phyloP scores from a whole-genome alignment of 2,888 invertebrate genomes.

The Enchytraeus crypticus region DNA sequence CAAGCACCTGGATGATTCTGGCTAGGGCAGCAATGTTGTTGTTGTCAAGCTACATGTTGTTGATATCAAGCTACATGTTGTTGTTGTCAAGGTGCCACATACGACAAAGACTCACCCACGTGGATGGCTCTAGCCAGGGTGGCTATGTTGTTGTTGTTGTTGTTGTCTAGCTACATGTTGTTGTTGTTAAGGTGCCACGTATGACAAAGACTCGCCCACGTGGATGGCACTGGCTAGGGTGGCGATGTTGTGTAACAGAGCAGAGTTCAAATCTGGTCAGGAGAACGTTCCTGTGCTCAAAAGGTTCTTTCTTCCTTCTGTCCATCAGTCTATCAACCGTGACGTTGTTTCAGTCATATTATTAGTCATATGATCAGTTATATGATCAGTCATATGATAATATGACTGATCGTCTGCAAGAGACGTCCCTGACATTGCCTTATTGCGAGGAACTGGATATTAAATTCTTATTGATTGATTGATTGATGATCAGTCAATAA shows the following conservation, averaged over 20 bases:
- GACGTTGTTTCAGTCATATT: too few relatives aligned
- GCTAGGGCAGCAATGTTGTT: too few relatives aligned
- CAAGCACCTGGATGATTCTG: too few relatives aligned
- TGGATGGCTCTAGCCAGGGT: conserved; percentile 84
- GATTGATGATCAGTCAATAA: too few relatives aligned
- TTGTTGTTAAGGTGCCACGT: conserved; percentile 78
- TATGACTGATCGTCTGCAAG: too few relatives aligned
- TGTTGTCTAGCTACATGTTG: background rate
- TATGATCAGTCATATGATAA: too few relatives aligned
- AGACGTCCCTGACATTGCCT: too few relatives aligned
- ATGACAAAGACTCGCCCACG: conserved; percentile 72
- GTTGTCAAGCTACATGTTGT: too few relatives aligned
- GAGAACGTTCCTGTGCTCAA: too few relatives aligned
- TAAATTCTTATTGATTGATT: too few relatives aligned
- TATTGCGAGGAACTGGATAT: too few relatives aligned
- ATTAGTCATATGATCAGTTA: too few relatives aligned
- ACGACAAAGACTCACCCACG: conserved; percentile 72
- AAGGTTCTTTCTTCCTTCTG: conserved; percentile 84
- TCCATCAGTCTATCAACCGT: conserved; percentile 57
- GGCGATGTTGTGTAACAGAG: conserved; percentile 92
- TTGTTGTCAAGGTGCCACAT: conserved; percentile 61
- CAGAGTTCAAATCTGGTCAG: conserved; percentile 93
- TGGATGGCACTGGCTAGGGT: conserved; percentile 84
- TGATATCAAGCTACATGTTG: background rate
- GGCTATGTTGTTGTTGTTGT: conserved; percentile 81